Percentiles rank a stretch among this genome's conserved stretches.
These are phyloP conservation scores for Caenorhabditis sp. DNA, from an alignment of 2,888 invertebrate species.

Conservation along the genomic window DNA sequence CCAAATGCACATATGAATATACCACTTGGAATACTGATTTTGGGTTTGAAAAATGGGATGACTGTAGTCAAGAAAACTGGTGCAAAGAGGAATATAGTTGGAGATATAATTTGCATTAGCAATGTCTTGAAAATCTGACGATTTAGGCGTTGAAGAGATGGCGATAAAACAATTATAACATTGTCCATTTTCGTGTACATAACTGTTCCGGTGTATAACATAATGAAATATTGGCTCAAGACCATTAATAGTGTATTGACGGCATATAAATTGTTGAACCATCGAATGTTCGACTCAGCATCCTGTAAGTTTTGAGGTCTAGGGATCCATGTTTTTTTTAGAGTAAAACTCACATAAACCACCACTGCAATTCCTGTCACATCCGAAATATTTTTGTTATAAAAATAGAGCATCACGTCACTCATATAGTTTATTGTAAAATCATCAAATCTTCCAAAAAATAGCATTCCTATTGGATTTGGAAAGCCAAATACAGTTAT, in stretches of 20 bases:
- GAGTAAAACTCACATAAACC: conserved; percentile 2
- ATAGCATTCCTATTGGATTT: neutral
- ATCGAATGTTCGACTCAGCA: neutral
- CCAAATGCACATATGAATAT: neutral
- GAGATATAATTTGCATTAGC: conserved; percentile 10
- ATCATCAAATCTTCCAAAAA: neutral
- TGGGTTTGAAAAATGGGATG: conserved; percentile 7
- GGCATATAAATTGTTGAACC: conserved; percentile 12
- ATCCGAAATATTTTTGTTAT: neutral
- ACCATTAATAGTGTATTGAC: conserved; percentile 14
- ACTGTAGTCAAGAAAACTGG: conserved; percentile 13
- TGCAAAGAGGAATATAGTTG: conserved; percentile 14
- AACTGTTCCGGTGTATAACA: neutral
- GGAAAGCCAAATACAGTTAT: neutral
- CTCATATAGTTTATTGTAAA: conserved; percentile 4
- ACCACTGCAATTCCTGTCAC: neutral
- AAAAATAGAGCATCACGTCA: neutral
- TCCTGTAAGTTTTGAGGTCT: too few relatives aligned
- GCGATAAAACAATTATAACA: neutral
- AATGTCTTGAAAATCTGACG: conserved; percentile 13
- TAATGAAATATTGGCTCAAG: neutral
- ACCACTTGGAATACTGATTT: conserved; percentile 12
- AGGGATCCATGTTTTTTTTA: too few relatives aligned
- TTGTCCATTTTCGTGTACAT: neutral
- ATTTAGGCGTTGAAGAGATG: neutral